phyloP scores from a whole-genome alignment of 2,797 vertebrate genomes.

The Danio albolineatus region DNA sequence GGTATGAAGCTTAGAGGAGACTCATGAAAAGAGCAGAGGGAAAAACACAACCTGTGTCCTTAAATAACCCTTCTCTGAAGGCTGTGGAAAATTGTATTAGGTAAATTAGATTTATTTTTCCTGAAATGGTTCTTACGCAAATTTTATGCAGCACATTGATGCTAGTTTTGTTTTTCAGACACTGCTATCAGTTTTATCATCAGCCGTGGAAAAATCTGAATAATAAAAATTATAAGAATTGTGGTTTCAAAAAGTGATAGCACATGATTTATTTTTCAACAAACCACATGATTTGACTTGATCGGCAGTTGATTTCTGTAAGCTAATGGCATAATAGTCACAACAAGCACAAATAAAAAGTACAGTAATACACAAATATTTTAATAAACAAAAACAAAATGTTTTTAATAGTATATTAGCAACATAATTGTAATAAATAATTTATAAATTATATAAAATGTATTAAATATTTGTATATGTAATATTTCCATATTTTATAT shows the following conservation, averaged over 20 bases:
- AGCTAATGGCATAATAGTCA: too few species aligned
- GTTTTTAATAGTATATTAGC: too few species aligned
- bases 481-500: too few species aligned
- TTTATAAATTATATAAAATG: too few species aligned
- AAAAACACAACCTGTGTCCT: constrained; percentile 1
- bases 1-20: background rate
- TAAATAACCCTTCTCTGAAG: background rate
- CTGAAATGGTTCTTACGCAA: background rate
- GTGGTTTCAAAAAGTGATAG: background rate
- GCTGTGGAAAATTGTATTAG: background rate
- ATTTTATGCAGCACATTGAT: background rate
- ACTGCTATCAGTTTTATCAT: background rate
- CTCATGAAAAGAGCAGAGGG: too few species aligned
- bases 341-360: too few species aligned
- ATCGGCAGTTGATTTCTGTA: background rate
- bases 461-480: too few species aligned
- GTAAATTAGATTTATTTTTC: background rate
- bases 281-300: background rate
- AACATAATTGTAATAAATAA: too few species aligned
- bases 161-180: background rate
- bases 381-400: too few species aligned
- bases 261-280: background rate
- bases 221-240: too few species aligned
- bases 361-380: too few species aligned
- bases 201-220: background rate